phyloP scores from a whole-genome alignment of 2,797 vertebrate species.

The Eremophila alpestris region DNA sequence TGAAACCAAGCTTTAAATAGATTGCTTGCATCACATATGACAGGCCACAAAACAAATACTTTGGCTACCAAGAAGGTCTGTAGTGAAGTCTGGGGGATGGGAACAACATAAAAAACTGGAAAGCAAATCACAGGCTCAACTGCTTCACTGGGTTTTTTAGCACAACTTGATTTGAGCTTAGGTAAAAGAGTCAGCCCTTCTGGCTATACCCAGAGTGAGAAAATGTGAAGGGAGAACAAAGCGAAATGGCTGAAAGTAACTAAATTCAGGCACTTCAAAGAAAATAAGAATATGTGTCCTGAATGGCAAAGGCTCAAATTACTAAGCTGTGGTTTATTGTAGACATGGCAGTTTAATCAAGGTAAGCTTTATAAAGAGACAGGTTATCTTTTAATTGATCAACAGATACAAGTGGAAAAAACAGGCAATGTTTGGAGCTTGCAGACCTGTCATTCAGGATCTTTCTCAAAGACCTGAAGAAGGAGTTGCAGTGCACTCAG shows the following conservation, averaged over 20 bases:
- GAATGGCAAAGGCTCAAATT: neutral
- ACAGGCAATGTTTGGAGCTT: neutral
- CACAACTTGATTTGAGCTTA: neutral
- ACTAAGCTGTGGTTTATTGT: neutral
- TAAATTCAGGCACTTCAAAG: neutral
- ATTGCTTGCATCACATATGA: neutral
- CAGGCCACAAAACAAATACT: conserved; percentile 4
- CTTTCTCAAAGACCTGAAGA: neutral
- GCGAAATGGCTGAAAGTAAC: neutral
- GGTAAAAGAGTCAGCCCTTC: conserved; percentile 20
- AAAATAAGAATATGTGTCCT: neutral
- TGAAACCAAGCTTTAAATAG: neutral
- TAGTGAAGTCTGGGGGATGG: neutral
- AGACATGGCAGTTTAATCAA: conserved; percentile 6
- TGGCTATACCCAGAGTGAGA: neutral
- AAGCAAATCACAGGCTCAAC: neutral
- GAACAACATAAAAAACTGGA: neutral
- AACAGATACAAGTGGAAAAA: neutral
- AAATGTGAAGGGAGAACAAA: neutral
- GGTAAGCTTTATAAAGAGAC: neutral
- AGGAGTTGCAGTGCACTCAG: neutral
- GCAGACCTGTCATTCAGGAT: neutral
- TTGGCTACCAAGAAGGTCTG: neutral
- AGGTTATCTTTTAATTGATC: conserved; percentile 27
- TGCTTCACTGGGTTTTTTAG: neutral